Conservation (phyloP, 2,113 vertebrate genomes). For the Ictalurus furcatus region DNA sequence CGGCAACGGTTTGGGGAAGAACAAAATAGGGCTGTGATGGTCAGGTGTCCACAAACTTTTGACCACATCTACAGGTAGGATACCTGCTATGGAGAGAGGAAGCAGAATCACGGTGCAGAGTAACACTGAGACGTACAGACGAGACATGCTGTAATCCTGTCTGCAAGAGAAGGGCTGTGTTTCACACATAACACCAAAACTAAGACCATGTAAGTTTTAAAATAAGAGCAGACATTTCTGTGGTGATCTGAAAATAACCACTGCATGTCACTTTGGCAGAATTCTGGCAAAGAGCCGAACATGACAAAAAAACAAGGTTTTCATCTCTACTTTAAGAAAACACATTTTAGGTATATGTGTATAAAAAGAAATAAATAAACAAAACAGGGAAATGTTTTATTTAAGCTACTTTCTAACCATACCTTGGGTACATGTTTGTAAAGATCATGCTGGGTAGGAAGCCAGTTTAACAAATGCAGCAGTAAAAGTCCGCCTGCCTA, state of each 20-base stretch:
- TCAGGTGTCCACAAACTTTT: neutral
- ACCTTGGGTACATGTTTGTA: neutral
- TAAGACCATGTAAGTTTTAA: neutral
- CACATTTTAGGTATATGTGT: neutral
- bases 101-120: conserved; percentile 34
- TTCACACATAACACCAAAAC: neutral
- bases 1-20: neutral
- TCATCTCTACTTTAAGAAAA: neutral
- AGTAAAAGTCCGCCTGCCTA: neutral
- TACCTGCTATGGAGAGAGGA: conserved; percentile 45
- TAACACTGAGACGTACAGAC: neutral
- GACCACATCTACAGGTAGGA: neutral
- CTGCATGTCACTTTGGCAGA: neutral
- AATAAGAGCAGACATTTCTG: neutral
- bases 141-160: conserved; percentile 37
- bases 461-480: neutral
- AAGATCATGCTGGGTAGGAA: neutral
- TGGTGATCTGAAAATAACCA: neutral
- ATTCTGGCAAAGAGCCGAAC: neutral
- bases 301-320: too few relatives aligned
- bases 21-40: neutral
- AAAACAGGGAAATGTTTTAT: neutral
- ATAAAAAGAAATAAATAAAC: neutral
- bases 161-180: neutral
- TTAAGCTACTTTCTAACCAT: neutral